A percentile compares a stretch with the other conserved stretches of the same genome.
phyloP scores from a whole-genome alignment of 2,888 invertebrate genomes.

The Agrenia bidenticulata region DNA sequence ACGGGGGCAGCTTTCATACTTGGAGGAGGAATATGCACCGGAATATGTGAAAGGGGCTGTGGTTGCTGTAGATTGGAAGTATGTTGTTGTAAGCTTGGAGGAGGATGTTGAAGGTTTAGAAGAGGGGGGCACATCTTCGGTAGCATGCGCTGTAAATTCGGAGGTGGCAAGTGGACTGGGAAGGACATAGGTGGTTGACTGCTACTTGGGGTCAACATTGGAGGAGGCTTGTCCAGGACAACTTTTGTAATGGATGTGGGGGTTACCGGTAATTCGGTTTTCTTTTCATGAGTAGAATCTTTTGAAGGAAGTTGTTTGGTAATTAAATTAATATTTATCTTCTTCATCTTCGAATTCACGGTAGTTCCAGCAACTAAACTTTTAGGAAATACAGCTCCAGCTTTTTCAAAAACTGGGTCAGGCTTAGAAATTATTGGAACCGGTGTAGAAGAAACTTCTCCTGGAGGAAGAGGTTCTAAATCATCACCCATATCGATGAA shows the following conservation, averaged over 20 bases:
- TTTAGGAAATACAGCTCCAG: background rate
- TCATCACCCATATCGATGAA: conserved; percentile 30
- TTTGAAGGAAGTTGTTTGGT: conserved; percentile 33
- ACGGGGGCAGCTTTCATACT: conserved; percentile 3
- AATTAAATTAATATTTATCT: conserved; percentile 50
- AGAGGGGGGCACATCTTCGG: conserved; percentile 12
- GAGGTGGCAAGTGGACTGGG: conserved; percentile 12
- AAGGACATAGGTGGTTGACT: conserved; percentile 6
- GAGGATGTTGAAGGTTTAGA: conserved; percentile 29
- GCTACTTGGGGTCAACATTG: conserved; percentile 21
- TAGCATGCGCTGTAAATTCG: background rate
- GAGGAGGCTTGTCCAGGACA: background rate
- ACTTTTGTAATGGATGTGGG: background rate
- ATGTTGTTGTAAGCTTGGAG: conserved; percentile 25
- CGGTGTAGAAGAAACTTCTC: conserved; percentile 21
- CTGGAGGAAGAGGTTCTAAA: conserved; percentile 37
- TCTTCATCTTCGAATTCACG: conserved; percentile 38
- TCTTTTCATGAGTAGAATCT: background rate
- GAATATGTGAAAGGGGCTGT: conserved; percentile 21
- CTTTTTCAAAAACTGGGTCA: background rate
- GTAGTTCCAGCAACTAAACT: background rate
- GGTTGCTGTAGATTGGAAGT: conserved; percentile 17
- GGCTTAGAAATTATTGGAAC: conserved; percentile 13
- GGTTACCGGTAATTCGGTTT: background rate
- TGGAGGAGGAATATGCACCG: conserved; percentile 21